A percentile compares a stretch with the other conserved stretches of the same genome.
Evolutionary conservation across 1,140 invertebrate genomes (phyloP).

Genomic region (Dryas iulia): DNA sequence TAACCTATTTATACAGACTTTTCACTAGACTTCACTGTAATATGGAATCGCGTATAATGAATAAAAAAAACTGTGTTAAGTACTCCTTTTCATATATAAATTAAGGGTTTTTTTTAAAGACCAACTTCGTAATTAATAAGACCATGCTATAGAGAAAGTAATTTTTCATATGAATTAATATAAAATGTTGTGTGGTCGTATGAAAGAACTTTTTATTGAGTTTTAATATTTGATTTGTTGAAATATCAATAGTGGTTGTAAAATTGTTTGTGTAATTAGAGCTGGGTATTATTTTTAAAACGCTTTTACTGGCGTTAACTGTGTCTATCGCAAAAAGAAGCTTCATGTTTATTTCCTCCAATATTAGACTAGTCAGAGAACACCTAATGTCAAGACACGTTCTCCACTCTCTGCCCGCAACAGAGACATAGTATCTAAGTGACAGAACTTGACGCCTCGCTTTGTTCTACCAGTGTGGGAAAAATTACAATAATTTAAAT

Average conservation of each 20-base stretch:
- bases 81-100: neutral
- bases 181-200: neutral
- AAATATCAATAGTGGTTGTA: neutral
- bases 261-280: too few species aligned
- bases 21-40: constrained; percentile 17
- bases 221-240: neutral
- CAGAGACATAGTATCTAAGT: too few species aligned
- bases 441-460: too few species aligned
- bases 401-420: too few species aligned
- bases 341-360: too few species aligned
- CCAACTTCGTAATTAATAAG: neutral
- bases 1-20: constrained; percentile 36
- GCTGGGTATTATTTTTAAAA: too few species aligned
- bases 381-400: too few species aligned
- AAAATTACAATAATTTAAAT: too few species aligned
- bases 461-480: too few species aligned
- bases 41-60: constrained; percentile 11
- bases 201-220: neutral
- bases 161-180: constrained; percentile 2
- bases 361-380: too few species aligned
- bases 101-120: neutral
- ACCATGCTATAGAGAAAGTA: neutral
- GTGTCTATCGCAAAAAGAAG: too few species aligned
- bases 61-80: constrained; percentile 28
- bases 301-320: too few species aligned